phyloP scores from a whole-genome alignment of 2,888 invertebrate species.

The Stomorhina lunata region DNA sequence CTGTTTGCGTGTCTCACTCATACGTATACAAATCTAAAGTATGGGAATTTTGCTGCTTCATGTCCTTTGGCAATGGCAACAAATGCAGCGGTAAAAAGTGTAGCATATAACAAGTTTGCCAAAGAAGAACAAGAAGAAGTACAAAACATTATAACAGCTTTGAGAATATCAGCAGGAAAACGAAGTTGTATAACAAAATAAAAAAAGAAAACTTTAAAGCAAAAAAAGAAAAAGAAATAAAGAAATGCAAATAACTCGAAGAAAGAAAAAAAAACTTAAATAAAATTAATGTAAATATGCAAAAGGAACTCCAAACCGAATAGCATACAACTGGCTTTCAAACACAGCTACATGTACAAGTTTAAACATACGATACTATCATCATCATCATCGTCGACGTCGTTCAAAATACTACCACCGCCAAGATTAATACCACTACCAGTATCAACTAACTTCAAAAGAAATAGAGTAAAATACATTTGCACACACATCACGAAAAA shows the following conservation, averaged over 20 bases:
- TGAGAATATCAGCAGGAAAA: slow-evolving; percentile 34
- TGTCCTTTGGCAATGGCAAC: slow-evolving; percentile 65
- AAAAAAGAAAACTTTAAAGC: slow-evolving; percentile 22
- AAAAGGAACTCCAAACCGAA: slow-evolving; percentile 47
- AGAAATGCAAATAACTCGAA: slow-evolving; percentile 45
- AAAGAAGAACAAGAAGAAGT: neutral
- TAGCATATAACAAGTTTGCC: slow-evolving; percentile 1
- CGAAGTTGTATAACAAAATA: neutral
- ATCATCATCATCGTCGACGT: slow-evolving; percentile 12
- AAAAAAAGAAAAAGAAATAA: neutral
- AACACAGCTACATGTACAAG: neutral
- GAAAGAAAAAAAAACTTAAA: slow-evolving; percentile 22
- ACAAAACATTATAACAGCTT: slow-evolving; percentile 17
- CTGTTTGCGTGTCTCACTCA: slow-evolving; percentile 57
- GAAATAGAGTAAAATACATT: slow-evolving; percentile 42
- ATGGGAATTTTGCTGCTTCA: slow-evolving; percentile 23
- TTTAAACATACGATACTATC: slow-evolving; percentile 33
- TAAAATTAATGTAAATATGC: slow-evolving; percentile 59
- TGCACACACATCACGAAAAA: neutral
- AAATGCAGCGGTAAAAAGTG: slow-evolving; percentile 51
- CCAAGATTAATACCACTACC: slow-evolving; percentile 24
- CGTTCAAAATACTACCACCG: neutral
- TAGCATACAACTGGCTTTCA: slow-evolving; percentile 1
- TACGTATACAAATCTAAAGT: neutral
- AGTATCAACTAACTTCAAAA: slow-evolving; percentile 61